Base-by-base conservation (phyloP, 2,113 vertebrate species). In the Empidonax alnorum region DNA sequence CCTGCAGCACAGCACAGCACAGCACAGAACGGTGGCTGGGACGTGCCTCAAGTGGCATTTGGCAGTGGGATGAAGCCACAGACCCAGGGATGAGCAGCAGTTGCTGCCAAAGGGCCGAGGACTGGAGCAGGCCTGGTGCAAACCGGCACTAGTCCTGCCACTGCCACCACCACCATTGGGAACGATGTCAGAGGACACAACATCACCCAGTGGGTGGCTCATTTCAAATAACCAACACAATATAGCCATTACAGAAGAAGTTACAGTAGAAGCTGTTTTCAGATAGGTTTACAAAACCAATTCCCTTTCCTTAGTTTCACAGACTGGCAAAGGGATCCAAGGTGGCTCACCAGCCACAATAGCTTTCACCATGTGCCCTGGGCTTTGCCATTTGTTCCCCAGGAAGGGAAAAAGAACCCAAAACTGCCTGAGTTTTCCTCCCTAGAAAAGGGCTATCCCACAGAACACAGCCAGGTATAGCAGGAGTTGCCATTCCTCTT, bases 201-300 rank as follows among this genome's bases (percentile, higher is more conserved):
- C 53, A 6, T 3, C 63, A 14, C 53, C 42, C 25, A 18, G 0
- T 9, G 20, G 2, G 7, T 1, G 25, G 31, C 41, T n/a, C 3
- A 33, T 27, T 37, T 11, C 27, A 39, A 31, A 31, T 3, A 35
- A 25, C 46, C 11, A 41, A 6, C 17, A 1, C 15, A 21, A 21
- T 5, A 3, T 5, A 12, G 1, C 65, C 30, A 0, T 5, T 10
- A 46, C 47, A 10, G 23, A 11, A 39, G 12, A 23, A 19, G 33
- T 8, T 11, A 2, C 2, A 2, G 47, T 0, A 23, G 69, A 8
- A 42, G 12, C 37, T 2, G 0, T 2, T 39, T 50, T 27, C 0
- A 1, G 39, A 1, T 3, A 20, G 37, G 8, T 33, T 71, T n/a
- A 8, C 65, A 23, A 33, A 44, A 7, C 19, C 52, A 20, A 28